A percentile compares a stretch with the other conserved stretches of the same genome.
Evolutionary conservation across 1,140 invertebrate species (phyloP).

Genomic region (Arctopsyche grandis): DNA sequence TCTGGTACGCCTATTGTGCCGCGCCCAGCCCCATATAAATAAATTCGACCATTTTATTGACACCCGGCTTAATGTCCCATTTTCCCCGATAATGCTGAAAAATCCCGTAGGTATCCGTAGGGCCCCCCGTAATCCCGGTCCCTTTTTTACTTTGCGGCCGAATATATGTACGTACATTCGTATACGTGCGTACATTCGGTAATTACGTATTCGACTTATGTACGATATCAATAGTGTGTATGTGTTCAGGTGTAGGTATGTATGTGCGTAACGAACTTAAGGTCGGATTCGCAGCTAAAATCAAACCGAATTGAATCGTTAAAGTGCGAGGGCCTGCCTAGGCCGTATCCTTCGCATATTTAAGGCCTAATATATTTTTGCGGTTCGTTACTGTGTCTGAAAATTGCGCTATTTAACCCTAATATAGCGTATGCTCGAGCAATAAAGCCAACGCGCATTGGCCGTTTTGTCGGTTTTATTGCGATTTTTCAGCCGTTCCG

Average conservation of each 20-base stretch:
- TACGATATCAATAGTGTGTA: background rate
- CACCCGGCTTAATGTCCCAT: slow-evolving; percentile 30
- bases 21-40: slow-evolving; percentile 6
- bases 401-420: background rate
- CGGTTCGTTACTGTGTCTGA: background rate
- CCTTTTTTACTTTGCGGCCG: background rate
- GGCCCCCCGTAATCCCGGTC: slow-evolving; percentile 8
- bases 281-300: too few relatives aligned
- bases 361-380: background rate
- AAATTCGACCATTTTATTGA: slow-evolving; percentile 29
- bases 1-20: background rate
- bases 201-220: background rate
- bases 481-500: background rate
- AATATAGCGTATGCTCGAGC: background rate
- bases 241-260: background rate
- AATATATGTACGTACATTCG: background rate
- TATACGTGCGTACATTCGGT: background rate
- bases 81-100: slow-evolving; percentile 25
- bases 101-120: slow-evolving; percentile 5
- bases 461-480: too few relatives aligned
- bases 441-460: background rate
- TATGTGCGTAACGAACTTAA: background rate
- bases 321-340: background rate
- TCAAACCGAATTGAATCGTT: too few relatives aligned
- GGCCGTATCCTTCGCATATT: background rate